These are phyloP conservation scores for Chunga burmeisteri DNA, from an alignment of 2,113 vertebrate genomes.

Conservation along the genomic window DNA sequence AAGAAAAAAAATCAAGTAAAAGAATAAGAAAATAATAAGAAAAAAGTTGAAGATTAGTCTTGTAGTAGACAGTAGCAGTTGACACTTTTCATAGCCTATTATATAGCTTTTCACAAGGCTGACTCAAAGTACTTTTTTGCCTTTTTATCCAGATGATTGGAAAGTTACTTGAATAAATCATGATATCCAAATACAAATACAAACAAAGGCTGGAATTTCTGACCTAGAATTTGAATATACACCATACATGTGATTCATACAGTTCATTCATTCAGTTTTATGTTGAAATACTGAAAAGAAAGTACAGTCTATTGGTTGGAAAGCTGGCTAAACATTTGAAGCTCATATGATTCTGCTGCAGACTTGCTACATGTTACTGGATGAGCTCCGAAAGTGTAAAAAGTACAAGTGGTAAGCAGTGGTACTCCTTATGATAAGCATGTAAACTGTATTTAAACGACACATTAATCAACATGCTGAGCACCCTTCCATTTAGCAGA, in stretches of 20 bases:
- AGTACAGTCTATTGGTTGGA: fast-evolving
- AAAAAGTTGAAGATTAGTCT: neutral
- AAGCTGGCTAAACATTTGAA: neutral
- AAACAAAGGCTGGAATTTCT: neutral
- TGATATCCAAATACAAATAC: neutral
- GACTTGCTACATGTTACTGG: neutral
- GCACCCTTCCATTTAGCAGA: neutral
- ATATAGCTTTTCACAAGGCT: neutral
- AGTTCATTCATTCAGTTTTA: neutral
- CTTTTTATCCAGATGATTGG: neutral
- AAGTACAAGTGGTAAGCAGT: neutral
- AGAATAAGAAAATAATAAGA: neutral
- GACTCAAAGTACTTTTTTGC: neutral
- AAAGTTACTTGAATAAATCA: neutral
- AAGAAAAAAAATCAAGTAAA: neutral
- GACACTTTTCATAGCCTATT: neutral
- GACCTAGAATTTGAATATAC: neutral
- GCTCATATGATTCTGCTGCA: neutral
- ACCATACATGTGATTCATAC: neutral
- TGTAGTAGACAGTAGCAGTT: neutral
- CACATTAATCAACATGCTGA: neutral
- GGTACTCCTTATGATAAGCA: neutral
- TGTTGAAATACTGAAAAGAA: neutral
- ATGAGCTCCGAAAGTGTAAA: neutral
- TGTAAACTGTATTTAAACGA: neutral